Base-by-base conservation (phyloP, 2,888 invertebrate species). In the Limnephilus auricula region DNA sequence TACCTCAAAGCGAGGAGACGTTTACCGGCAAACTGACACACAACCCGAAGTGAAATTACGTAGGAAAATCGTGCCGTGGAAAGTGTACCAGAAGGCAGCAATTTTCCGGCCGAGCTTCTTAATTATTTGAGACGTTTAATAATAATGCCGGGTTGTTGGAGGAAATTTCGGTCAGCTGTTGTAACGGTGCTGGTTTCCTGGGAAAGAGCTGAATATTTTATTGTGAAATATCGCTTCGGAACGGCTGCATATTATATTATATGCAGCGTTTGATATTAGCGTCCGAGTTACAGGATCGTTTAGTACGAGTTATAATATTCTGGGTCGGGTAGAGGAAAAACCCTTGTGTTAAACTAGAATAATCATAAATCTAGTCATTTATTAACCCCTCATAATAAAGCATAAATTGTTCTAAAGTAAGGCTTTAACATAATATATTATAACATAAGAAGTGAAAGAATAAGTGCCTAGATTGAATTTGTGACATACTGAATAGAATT, bases 11-110 rank as follows among this genome's bases (percentile, higher is more conserved):
- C 91, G 50, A 78, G 15, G 88, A 91, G 90, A 91, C 91, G 91
- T 91, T 91, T 90, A 91, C 90, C 80, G 37, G 90, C 90, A 90
- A 91, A 31, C 91, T 91, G 90, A 90, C 90, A 86, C 87, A 90
- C 83, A 87, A 85, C 79, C 79, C 78, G 50, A 89, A 37, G 18
- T 32, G 18, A 91, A 91, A 91, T 89, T 91, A 90, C 78, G 83
- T 80, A 37, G 91, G 83, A 82, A 91, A 90, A 91, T 79, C 79
- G 91, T 78, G 82, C 90, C 90, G 91, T 90, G 87, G 89, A 91
- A 91, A 91, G 45, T 32, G 90, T 37, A 18, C 88, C 91, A 91
- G 50, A 86, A 50, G 91, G 31, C 88, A 31, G 87, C 37, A 79
- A 78, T 90, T 90, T 86, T 13, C 86, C 40, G n/a, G 65, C 18